These are phyloP conservation scores for Agrochola circellaris DNA, from an alignment of 2,888 invertebrate genomes.

Conservation along the genomic window DNA sequence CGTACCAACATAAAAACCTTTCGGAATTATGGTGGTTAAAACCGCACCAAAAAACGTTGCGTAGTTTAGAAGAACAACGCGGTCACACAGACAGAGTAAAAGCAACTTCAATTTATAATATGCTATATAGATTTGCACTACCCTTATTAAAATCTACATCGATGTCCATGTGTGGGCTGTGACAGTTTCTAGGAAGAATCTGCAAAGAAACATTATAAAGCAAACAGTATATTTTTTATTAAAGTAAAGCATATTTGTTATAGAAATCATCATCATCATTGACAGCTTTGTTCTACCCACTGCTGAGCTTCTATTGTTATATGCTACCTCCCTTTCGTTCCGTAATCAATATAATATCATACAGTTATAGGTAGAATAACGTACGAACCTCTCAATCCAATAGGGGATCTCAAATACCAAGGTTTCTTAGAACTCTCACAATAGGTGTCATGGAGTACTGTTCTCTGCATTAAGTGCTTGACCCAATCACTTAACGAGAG, in stretches of 20 bases:
- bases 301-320: neutral
- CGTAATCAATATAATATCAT: conserved; percentile 17
- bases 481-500: conserved; percentile 59
- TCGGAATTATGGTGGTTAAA: neutral
- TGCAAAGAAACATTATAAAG: neutral
- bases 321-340: neutral
- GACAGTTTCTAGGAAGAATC: neutral
- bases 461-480: conserved; percentile 56
- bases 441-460: conserved; percentile 51
- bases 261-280: neutral
- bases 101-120: too few species aligned
- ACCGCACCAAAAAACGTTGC: neutral
- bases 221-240: too few species aligned
- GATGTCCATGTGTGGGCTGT: neutral
- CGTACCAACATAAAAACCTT: too few species aligned
- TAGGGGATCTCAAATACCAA: conserved; percentile 28
- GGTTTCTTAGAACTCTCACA: conserved; percentile 20
- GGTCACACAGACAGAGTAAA: neutral
- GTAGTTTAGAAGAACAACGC: neutral
- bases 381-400: conserved; percentile 2
- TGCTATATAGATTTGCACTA: too few species aligned
- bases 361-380: conserved; percentile 15
- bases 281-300: neutral
- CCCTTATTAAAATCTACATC: neutral
- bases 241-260: neutral